Base-by-base conservation (phyloP, 2,888 invertebrate genomes). In the Epirrhoe alternata region DNA sequence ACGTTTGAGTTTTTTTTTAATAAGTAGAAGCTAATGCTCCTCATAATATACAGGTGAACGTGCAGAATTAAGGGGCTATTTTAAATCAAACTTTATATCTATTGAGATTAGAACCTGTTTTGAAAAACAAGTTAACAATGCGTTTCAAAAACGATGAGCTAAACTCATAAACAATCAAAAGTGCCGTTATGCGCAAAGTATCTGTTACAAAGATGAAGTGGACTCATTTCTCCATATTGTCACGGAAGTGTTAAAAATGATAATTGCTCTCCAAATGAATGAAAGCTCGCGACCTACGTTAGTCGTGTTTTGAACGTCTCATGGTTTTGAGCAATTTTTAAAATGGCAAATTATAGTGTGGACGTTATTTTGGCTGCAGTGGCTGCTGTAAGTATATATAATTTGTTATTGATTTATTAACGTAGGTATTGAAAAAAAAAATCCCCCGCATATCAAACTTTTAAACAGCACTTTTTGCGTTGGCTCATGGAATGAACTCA, bases 221-320 rank as follows among this genome's bases (percentile, higher is more conserved):
- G 69, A 80, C 85, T 80, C 82, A 82, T 86, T 87, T 87, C 83
- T 81, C 78, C 76, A 71, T 72, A 76, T 74, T 74, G 71, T 74
- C 74, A 68, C 60, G 35, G 71, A 88, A 84, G 86, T 89, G 89
- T 84, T 86, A 90, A 90, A 84, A 81, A 81, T 83, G 79, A 74
- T 90, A 90, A 91, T 87, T 87, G 82, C 66, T 74, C 77, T 76
- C 72, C 77, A 84, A 80, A 80, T 78, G 77, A 71, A 78, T 71
- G 64, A 87, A 86, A 87, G 84, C 76, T 71, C 51, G 65, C 65
- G 65, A 64, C 62, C 64, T 68, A 82, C 83, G 85, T 88, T 88
- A 90, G 89, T 90, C 74, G 78, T 70, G 56, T 63, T 69, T 68
- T 66, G 74, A 68, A 69, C 78, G 76, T 78, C 77, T 74, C 49